Evolutionary conservation across 2,113 vertebrate species (phyloP), one percentile per base, ranked within the genome.

Genomic region (Chiloscyllium plagiosum): DNA sequence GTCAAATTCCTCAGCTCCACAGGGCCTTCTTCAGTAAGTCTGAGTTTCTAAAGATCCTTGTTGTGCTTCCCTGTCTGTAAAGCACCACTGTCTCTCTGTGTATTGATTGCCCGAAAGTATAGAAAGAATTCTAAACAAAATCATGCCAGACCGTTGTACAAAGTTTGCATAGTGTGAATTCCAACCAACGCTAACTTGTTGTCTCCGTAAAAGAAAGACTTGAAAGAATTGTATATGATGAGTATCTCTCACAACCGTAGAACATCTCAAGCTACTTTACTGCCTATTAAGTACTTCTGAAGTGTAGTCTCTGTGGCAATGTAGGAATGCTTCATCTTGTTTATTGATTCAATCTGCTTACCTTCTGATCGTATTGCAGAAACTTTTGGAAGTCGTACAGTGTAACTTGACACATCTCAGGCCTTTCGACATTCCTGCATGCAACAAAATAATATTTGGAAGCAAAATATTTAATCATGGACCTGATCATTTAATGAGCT

Each of bases 321-420:
- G 56, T 65, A n/a, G 13, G 87, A 56, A 61, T 29, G 33, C 65
- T 61, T 61, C 87, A 65, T 29, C 4, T 52, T 17, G 70, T 29
- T 10, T 87, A 47, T 8, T 52, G 47, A 26, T 20, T 29, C 78
- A 52, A 83, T 2, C 29, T 89, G 50, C 61, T 76, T 97, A 98
- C 98, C 98, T 98, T 98, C 97, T 98, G 98, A 96, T 98, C 98
- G 0, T 98, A 97, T 96, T 98, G 98, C 37, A 98, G 96, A 96
- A 98, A 98, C 97, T 98, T 98, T 97, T 98, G 98, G 97, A 98
- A 98, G 97, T 98, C 98, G 0, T 98, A 98, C 47, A 98, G 97
- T 15, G 98, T 98, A 96, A 98, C 97, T 72, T 98, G 98, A 96
- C 98, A 98, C 37, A 98, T 97, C 96, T 98, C 98, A 0, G 98